Conservation (phyloP, 2,888 invertebrate species). For the Meiosimyza decipiens region DNA sequence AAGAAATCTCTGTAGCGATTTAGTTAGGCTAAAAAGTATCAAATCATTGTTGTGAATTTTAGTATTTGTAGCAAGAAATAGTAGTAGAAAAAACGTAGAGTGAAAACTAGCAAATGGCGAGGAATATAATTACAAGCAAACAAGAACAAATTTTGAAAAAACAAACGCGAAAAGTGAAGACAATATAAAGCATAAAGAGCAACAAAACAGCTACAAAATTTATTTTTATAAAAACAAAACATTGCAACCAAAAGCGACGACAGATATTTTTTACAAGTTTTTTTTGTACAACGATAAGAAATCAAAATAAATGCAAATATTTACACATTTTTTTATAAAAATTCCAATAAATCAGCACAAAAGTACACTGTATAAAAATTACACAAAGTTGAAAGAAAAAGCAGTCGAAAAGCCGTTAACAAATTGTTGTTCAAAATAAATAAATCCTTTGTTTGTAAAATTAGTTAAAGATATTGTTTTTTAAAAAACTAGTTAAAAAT, state of each 20-base stretch:
- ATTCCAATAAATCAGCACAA: neutral
- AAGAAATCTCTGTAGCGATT: neutral
- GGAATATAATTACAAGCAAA: neutral
- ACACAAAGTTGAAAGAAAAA: neutral
- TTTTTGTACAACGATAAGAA: neutral
- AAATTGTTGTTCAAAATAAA: slow-evolving; percentile 7
- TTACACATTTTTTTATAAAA: slow-evolving; percentile 9
- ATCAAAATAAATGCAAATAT: neutral
- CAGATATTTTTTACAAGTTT: neutral
- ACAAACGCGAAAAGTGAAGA: slow-evolving; percentile 41
- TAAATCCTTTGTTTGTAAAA: slow-evolving; percentile 1
- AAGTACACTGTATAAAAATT: neutral
- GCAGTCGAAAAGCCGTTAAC: slow-evolving; percentile 13
- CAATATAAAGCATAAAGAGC: slow-evolving; percentile 42
- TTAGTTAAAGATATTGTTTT: slow-evolving; percentile 26
- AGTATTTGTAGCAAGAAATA: neutral
- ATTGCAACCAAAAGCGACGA: slow-evolving; percentile 22
- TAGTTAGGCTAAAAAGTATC: slow-evolving; percentile 23
- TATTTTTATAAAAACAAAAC: neutral
- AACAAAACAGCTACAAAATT: slow-evolving; percentile 33
- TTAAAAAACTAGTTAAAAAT: slow-evolving; percentile 7
- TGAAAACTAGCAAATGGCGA: neutral
- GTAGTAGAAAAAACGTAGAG: slow-evolving; percentile 15
- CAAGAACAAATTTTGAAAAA: slow-evolving; percentile 10
- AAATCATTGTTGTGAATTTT: slow-evolving; percentile 7